A percentile compares a stretch with the other conserved stretches of the same genome.
Evolutionary conservation across 2,888 invertebrate genomes (phyloP).

Genomic region (Noctua fimbriata): DNA sequence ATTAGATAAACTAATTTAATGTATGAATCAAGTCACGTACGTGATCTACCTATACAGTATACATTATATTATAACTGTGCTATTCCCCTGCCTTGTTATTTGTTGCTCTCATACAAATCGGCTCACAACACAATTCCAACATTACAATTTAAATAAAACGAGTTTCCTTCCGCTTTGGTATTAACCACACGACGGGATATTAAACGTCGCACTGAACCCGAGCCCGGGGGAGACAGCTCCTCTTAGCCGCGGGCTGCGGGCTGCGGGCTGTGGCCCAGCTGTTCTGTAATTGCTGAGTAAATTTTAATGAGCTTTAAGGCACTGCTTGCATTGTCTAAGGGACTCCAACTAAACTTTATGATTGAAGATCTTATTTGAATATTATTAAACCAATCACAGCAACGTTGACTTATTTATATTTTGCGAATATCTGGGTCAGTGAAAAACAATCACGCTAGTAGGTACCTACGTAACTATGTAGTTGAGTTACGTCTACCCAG

Average conservation of each 20-base stretch:
- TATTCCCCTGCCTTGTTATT: not conserved
- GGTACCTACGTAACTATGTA: not conserved
- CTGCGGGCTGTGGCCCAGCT: conserved; percentile 18
- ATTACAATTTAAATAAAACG: conserved; percentile 34
- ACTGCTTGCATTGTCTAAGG: conserved; percentile 25
- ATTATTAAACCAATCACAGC: conserved; percentile 4
- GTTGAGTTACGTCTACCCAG: conserved; percentile 21
- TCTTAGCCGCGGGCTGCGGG: conserved; percentile 1
- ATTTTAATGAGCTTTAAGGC: conserved; percentile 46
- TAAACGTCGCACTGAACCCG: conserved; percentile 24
- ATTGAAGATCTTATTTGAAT: conserved; percentile 24
- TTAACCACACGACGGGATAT: conserved; percentile 44
- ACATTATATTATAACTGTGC: not conserved
- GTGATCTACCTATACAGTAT: not conserved
- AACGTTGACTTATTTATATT: conserved; percentile 8
- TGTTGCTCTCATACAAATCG: conserved; percentile 4
- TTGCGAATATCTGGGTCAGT: conserved; percentile 4
- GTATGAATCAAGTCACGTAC: not conserved
- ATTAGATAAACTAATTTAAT: conserved; percentile 15
- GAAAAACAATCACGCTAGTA: not conserved
- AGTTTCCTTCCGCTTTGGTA: conserved; percentile 14
- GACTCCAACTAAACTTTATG: conserved; percentile 9
- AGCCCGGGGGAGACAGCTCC: conserved; percentile 3
- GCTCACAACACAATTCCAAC: conserved; percentile 2
- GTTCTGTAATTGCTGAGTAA: conserved; percentile 38